Conservation (phyloP, 2,888 invertebrate genomes). For the Malacosoma neustria region DNA sequence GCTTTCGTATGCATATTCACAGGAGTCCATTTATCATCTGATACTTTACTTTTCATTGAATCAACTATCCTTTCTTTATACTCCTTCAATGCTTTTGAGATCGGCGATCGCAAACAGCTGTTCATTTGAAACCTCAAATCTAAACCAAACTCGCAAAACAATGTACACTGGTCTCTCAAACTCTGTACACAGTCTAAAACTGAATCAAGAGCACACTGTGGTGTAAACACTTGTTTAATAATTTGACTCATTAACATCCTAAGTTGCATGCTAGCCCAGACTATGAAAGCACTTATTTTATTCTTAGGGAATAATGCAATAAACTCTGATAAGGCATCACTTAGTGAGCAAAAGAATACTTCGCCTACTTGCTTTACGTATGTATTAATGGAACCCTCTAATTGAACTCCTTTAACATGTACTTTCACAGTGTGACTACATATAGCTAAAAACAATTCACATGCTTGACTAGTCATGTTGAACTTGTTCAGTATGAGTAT, state of each 20-base stretch:
- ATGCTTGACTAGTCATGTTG: conserved; percentile 80
- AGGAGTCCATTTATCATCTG: conserved; percentile 91
- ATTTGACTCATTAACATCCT: conserved; percentile 86
- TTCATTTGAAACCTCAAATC: conserved; percentile 95
- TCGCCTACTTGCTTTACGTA: conserved; percentile 88
- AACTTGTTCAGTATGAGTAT: conserved; percentile 89
- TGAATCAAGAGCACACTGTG: conserved; percentile 88
- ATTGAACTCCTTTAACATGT: conserved; percentile 85
- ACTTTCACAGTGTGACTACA: conserved; percentile 88
- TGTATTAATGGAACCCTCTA: conserved; percentile 85
- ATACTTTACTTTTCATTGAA: conserved; percentile 82
- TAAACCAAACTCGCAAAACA: conserved; percentile 82
- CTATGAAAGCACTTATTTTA: conserved; percentile 80
- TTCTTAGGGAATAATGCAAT: conserved; percentile 85
- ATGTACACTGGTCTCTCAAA: conserved; percentile 81
- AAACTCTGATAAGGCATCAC: conserved; percentile 78
- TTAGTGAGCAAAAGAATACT: conserved; percentile 88
- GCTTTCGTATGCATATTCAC: conserved; percentile 84
- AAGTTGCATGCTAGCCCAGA: conserved; percentile 92
- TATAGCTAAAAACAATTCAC: conserved; percentile 86
- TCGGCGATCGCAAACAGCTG: conserved; percentile 84
- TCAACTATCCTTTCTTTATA: conserved; percentile 88
- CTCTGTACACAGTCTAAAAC: conserved; percentile 91
- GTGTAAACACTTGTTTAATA: conserved; percentile 91
- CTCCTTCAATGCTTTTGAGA: conserved; percentile 84